These are phyloP conservation scores for Yponomeuta sedellus DNA, from an alignment of 2,888 invertebrate species.

Conservation along the genomic window DNA sequence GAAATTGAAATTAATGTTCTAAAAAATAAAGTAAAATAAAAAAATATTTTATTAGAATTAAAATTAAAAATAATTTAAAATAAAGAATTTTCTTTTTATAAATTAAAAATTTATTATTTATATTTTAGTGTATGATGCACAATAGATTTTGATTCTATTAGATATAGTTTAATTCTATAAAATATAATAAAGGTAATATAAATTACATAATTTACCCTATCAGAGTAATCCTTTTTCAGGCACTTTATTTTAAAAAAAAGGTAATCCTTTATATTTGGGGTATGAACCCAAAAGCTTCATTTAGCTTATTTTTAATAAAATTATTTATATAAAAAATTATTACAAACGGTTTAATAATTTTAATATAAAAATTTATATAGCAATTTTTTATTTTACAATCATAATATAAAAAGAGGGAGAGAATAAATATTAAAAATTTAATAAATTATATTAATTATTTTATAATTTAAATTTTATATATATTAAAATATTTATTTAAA, in stretches of 20 bases:
- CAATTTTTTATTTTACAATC: conserved; percentile 11
- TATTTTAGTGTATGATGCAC: conserved; percentile 80
- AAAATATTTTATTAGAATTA: conserved; percentile 71
- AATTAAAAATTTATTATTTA: conserved; percentile 40
- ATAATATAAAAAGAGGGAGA: conserved; percentile 24
- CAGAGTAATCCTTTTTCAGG: conserved; percentile 69
- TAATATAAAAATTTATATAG: conserved; percentile 28
- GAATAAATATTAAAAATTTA: conserved; percentile 19
- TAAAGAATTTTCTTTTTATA: conserved; percentile 68
- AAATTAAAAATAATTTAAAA: conserved; percentile 68
- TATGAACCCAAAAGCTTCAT: conserved; percentile 79
- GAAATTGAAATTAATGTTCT: conserved; percentile 60
- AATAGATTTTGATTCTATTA: conserved; percentile 77
- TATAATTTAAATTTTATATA: conserved; percentile 26
- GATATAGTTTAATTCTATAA: conserved; percentile 79
- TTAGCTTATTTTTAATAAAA: conserved; percentile 67
- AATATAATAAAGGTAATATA: conserved; percentile 75
- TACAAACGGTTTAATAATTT: conserved; percentile 34
- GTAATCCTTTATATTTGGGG: conserved; percentile 72
- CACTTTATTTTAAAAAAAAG: conserved; percentile 70
- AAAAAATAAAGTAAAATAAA: conserved; percentile 69
- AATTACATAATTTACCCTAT: conserved; percentile 59
- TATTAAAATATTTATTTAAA: conserved; percentile 23
- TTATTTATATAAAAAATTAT: conserved; percentile 33
- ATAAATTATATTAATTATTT: conserved; percentile 23